Percentiles rank a stretch among this genome's conserved stretches.
phyloP scores from a whole-genome alignment of 2,113 vertebrate genomes.

The western clawed frog (Xenopus tropicalis) region DNA sequence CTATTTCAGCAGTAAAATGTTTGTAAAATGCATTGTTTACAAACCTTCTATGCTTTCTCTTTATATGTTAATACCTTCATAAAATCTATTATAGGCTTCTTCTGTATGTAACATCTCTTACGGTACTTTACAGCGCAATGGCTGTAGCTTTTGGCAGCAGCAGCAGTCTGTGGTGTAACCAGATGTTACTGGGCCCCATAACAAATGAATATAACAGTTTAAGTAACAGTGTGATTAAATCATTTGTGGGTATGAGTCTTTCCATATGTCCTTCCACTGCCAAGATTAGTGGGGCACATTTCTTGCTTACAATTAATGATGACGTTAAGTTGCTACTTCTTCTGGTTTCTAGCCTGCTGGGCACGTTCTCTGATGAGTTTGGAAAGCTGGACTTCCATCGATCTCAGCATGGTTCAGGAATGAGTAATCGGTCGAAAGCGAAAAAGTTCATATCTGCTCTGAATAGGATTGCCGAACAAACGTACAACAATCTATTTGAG shows the following conservation, averaged over 20 bases:
- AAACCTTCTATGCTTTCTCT: neutral
- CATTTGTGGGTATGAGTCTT: too few relatives aligned
- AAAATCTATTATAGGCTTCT: neutral
- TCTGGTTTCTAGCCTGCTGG: conserved; percentile 72
- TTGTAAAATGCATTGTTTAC: neutral
- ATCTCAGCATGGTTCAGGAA: conserved; percentile 92
- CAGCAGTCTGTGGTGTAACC: too few relatives aligned
- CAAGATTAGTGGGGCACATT: too few relatives aligned
- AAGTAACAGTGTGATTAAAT: too few relatives aligned
- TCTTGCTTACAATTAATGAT: too few relatives aligned
- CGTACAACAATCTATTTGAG: conserved; percentile 84
- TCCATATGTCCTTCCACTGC: too few relatives aligned
- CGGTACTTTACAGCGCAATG: too few relatives aligned
- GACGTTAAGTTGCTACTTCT: too few relatives aligned
- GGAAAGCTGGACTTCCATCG: conserved; percentile 92
- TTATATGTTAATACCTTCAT: neutral
- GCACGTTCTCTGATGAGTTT: conserved; percentile 92
- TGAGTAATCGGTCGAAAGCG: conserved; percentile 87
- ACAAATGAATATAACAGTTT: too few relatives aligned
- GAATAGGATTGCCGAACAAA: conserved; percentile 78
- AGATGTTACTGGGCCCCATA: too few relatives aligned
- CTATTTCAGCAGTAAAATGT: neutral
- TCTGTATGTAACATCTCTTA: too few relatives aligned
- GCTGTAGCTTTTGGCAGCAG: too few relatives aligned
- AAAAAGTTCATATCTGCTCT: conserved; percentile 85